phyloP scores from a whole-genome alignment of 2,797 vertebrate species.

The Halcyon badia region DNA sequence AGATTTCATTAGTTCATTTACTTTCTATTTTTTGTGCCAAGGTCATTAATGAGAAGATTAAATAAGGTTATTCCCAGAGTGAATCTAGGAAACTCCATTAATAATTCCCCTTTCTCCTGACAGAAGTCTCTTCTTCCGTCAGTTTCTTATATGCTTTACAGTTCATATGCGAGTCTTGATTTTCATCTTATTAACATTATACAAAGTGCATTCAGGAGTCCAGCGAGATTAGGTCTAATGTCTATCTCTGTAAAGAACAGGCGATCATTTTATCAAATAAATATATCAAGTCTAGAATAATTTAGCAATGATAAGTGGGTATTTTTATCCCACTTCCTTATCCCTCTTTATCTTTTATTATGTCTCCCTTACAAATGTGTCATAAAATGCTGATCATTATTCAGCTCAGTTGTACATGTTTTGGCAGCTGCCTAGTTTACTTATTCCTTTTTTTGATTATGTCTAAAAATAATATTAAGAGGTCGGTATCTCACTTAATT shows the following conservation, averaged over 20 bases:
- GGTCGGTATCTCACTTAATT: neutral
- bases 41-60: slow-evolving; percentile 40
- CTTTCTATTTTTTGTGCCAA: slow-evolving; percentile 17
- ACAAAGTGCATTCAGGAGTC: neutral
- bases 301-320: neutral
- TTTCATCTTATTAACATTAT: slow-evolving; percentile 12
- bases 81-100: slow-evolving; percentile 6
- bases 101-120: slow-evolving; percentile 3
- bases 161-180: neutral
- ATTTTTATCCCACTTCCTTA: slow-evolving; percentile 7
- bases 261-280: neutral
- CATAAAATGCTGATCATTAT: neutral
- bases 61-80: slow-evolving; percentile 16
- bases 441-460: neutral
- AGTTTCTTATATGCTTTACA: neutral
- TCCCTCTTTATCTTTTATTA: neutral
- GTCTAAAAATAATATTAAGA: neutral
- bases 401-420: neutral
- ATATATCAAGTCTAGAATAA: neutral
- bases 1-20: slow-evolving; percentile 6
- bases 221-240: neutral
- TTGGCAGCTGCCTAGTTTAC: neutral
- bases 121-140: neutral
- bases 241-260: neutral
- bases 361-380: neutral